Conservation (phyloP, 2,888 invertebrate genomes). For the Agrilus cyanescens region DNA sequence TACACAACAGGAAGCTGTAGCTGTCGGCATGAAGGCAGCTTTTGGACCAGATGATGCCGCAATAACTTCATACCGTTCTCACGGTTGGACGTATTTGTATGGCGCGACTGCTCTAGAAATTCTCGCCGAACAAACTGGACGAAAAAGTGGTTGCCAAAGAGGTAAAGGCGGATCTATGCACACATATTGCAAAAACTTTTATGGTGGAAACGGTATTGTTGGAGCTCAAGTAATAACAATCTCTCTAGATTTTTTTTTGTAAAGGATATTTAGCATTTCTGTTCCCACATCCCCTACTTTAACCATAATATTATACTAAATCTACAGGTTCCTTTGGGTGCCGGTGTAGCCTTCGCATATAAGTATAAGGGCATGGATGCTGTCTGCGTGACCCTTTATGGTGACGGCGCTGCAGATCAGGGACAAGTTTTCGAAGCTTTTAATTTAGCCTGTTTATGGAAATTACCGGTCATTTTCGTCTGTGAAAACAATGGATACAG, state of each 20-base stretch:
- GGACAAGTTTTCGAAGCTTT: slow-evolving; percentile 62
- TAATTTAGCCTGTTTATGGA: slow-evolving; percentile 76
- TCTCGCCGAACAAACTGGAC: slow-evolving; percentile 82
- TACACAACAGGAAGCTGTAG: slow-evolving; percentile 47
- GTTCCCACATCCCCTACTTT: too few species aligned
- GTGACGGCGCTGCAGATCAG: slow-evolving; percentile 67
- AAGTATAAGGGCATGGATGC: slow-evolving; percentile 81
- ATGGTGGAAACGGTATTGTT: slow-evolving; percentile 97
- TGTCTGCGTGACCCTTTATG: slow-evolving; percentile 79
- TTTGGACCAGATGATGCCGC: slow-evolving; percentile 53
- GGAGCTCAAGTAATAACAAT: slow-evolving; percentile 75
- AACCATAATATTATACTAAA: slow-evolving; percentile 1
- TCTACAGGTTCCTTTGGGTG: slow-evolving; percentile 83
- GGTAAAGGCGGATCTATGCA: slow-evolving; percentile 99
- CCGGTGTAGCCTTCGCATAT: slow-evolving; percentile 84
- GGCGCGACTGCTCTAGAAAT: slow-evolving; percentile 71
- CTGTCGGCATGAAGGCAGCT: slow-evolving; percentile 56
- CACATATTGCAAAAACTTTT: slow-evolving; percentile 87
- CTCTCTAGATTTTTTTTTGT: not conserved
- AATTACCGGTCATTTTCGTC: slow-evolving; percentile 62
- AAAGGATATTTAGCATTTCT: not conserved
- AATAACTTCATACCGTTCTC: slow-evolving; percentile 87
- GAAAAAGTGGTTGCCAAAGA: slow-evolving; percentile 72
- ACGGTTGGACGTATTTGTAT: slow-evolving; percentile 95
- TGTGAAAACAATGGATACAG: slow-evolving; percentile 80